A percentile compares a stretch with the other conserved stretches of the same genome.
Conservation (phyloP, 2,888 invertebrate genomes). For the Harpalus rufipes region DNA sequence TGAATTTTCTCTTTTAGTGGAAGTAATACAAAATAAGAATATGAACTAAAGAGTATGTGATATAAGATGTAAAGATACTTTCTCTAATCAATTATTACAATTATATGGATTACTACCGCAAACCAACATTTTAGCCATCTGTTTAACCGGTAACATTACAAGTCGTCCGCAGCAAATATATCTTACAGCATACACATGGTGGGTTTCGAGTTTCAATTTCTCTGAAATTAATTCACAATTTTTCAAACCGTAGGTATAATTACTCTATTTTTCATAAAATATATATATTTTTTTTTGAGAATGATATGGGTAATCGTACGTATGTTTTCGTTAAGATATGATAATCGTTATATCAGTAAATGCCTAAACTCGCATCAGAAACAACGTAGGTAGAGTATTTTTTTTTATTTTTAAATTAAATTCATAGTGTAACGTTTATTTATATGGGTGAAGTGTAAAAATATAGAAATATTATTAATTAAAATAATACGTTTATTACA, state of each 20-base stretch:
- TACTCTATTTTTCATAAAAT: not conserved
- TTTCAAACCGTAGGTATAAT: not conserved
- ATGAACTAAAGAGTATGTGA: not conserved
- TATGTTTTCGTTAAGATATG: no score
- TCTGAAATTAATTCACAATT: not conserved
- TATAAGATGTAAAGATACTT: constrained; percentile 45
- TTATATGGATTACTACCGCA: constrained; percentile 27
- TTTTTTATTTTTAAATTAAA: no score
- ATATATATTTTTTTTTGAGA: not conserved
- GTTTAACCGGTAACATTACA: constrained; percentile 50
- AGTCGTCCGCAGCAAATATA: constrained; percentile 24
- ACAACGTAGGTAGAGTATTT: no score
- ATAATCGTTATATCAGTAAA: no score
- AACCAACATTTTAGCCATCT: constrained; percentile 52
- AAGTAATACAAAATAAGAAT: constrained; percentile 23
- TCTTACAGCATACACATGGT: not conserved
- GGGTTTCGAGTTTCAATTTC: not conserved
- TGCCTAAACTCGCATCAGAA: no score
- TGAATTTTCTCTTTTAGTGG: constrained; percentile 37
- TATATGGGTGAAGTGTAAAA: no score
- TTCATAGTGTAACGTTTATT: no score
- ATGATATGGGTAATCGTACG: no score
- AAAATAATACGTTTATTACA: no score
- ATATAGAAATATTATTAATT: no score
- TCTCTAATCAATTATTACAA: constrained; percentile 54